A percentile compares a stretch with the other conserved stretches of the same genome.
These are phyloP conservation scores for Cacoxenus indagator DNA, from an alignment of 2,888 invertebrate species.

Conservation along the genomic window DNA sequence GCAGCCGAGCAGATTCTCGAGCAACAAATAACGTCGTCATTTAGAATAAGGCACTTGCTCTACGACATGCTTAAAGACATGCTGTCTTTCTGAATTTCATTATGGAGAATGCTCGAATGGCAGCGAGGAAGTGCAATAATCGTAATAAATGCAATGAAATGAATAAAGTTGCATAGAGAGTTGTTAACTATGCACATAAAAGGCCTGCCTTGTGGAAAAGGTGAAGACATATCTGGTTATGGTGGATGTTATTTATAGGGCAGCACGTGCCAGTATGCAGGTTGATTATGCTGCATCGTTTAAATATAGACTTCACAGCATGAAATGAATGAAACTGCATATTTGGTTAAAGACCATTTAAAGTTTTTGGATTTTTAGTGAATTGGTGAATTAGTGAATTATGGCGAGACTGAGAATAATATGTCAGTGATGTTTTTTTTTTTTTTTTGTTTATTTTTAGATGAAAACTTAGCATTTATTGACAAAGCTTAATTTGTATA, in stretches of 20 bases:
- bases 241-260: slow-evolving; percentile 51
- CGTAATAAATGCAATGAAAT: slow-evolving; percentile 37
- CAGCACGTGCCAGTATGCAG: slow-evolving; percentile 52
- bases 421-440: neutral
- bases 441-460: no score
- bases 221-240: slow-evolving; percentile 29
- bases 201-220: neutral
- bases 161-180: slow-evolving; percentile 53
- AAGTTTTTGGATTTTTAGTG: neutral
- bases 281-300: neutral
- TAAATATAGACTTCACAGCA: slow-evolving; percentile 31
- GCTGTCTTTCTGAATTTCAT: neutral
- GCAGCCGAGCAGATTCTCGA: no score
- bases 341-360: slow-evolving; percentile 40
- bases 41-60: no score
- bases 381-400: neutral
- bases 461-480: neutral
- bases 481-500: neutral
- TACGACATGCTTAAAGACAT: no score
- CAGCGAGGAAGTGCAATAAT: neutral
- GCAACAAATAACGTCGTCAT: no score
- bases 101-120: neutral
- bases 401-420: no score
- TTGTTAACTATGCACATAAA: neutral
- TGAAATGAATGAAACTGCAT: slow-evolving; percentile 56